Evolutionary conservation across 2,888 invertebrate species (phyloP).

Genomic region (Synergus gifuensis): DNA sequence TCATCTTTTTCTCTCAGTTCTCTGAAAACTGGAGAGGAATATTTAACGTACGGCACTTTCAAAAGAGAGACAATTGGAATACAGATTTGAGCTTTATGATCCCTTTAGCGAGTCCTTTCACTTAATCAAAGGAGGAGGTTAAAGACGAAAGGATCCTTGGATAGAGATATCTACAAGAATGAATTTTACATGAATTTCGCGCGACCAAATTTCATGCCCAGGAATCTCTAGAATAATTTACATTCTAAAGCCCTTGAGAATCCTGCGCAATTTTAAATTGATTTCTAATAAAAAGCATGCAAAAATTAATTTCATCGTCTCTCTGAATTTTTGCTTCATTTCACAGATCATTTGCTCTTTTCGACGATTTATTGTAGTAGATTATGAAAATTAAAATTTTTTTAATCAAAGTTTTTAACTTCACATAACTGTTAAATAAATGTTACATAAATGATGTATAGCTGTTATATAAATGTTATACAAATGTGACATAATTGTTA

Average conservation of each 20-base stretch:
- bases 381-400: no score
- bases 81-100: background rate
- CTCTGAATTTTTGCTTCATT: no score
- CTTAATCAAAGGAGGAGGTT: background rate
- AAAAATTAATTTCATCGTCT: background rate
- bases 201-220: background rate
- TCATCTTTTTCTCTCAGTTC: background rate
- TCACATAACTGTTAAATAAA: no score
- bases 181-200: background rate
- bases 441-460: no score
- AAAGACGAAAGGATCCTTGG: background rate
- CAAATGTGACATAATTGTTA: background rate
- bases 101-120: background rate
- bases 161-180: background rate
- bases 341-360: no score
- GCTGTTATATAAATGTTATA: background rate
- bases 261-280: fast-evolving
- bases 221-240: background rate
- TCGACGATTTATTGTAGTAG: no score
- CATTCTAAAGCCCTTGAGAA: background rate
- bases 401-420: no score
- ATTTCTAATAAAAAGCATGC: background rate
- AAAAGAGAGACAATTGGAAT: background rate
- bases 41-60: background rate
- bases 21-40: background rate